Evolutionary conservation across 2,888 invertebrate species (phyloP), one percentile per base, ranked within the genome.

Genomic region (Choristoneura rosaceana): DNA sequence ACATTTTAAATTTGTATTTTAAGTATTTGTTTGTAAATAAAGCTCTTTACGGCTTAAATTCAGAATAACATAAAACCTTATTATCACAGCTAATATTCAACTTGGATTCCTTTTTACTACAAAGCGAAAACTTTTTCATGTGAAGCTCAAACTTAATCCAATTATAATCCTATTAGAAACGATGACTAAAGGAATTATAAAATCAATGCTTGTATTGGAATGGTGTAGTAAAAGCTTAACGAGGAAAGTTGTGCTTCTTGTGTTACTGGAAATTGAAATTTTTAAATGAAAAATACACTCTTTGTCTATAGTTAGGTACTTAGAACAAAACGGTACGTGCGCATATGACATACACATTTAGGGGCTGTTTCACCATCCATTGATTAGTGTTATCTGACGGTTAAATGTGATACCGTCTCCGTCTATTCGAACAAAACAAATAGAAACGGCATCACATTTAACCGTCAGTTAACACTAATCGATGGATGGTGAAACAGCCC

Each of bases 91-190:
- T 10, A 55, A 55, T 25, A 55, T 55, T 55, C 4, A 17, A 55
- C 55, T 25, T 25, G 55, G 25, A 55, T 55, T 55, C 25, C 25
- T 25, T 55, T 55, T 55, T 25, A 12, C 55, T 17, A n/a, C 61
- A 43, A 43, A 61, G 14, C 12, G 61, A 15, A 61, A 61, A 15
- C n/a, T 17, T 61, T 61, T 25, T 34, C 10, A 61, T 43, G 8
- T 15, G 25, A 55, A 25, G 55, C 25, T 25, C 25, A 17, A 61
- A 17, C 61, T 15, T 61, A 43, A 55, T 55, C 55, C 55, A 55
- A 55, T 55, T 55, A 55, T 12, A 55, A 61, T 61, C 41, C 61
- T 12, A 41, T 43, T 15, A 2, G 17, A 41, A 61, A 5, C 61
- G n/a, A 14, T 61, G 61, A 61, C 17, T 15, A 15, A 43, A 17